Evolutionary conservation across 2,888 invertebrate genomes (phyloP).

Genomic region (Siphonodentalium dalli): DNA sequence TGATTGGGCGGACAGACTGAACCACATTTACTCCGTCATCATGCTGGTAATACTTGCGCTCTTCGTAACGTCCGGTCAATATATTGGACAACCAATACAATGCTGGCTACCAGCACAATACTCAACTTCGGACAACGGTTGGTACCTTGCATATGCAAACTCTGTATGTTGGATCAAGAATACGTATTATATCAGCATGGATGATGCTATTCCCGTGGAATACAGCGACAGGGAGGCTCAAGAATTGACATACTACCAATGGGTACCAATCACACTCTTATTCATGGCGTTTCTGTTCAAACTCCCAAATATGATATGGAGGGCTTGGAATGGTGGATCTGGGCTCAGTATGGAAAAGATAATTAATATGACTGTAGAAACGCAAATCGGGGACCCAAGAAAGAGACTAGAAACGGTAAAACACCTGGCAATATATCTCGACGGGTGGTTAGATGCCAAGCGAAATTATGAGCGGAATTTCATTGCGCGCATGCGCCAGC

Average conservation of each 20-base stretch:
- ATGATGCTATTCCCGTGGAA: conserved; percentile 49
- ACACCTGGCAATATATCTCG: conserved; percentile 49
- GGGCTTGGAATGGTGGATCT: conserved; percentile 47
- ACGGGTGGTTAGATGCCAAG: conserved; percentile 53
- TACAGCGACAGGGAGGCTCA: conserved; percentile 40
- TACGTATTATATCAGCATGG: conserved; percentile 56
- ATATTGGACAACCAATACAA: conserved; percentile 56
- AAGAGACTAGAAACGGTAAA: conserved; percentile 48
- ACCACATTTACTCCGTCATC: conserved; percentile 52
- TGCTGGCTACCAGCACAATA: conserved; percentile 56
- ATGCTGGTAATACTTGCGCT: conserved; percentile 53
- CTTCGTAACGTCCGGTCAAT: conserved; percentile 52
- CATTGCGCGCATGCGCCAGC: conserved; percentile 42
- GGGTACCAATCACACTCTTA: conserved; percentile 53
- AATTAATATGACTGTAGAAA: conserved; percentile 47
- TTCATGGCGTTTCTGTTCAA: conserved; percentile 56
- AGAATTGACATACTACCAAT: conserved; percentile 56
- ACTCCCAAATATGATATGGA: conserved; percentile 53
- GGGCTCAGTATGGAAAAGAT: conserved; percentile 51
- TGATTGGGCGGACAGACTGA: conserved; percentile 54
- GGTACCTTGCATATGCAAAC: conserved; percentile 53
- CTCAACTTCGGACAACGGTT: too few species aligned
- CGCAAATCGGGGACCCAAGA: conserved; percentile 50
- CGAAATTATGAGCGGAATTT: conserved; percentile 49
- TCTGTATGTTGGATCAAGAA: conserved; percentile 58